These are phyloP conservation scores for Tetranychus truncatus DNA, from an alignment of 2,888 invertebrate species.

Conservation along the genomic window DNA sequence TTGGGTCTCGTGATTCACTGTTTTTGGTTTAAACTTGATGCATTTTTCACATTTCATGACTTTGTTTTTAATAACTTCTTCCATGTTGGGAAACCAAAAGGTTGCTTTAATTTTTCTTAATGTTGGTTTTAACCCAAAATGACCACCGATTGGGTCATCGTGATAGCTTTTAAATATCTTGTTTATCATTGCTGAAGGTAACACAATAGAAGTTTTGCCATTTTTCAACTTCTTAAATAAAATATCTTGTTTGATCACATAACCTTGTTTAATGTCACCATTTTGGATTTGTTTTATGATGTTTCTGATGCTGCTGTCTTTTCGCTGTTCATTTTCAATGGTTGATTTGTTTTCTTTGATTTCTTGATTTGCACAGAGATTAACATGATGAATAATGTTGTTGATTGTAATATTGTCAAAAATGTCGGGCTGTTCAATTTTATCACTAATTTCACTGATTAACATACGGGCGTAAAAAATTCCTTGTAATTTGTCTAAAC, in stretches of 20 bases:
- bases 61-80: not conserved
- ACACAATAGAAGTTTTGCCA: not conserved
- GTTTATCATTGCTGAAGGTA: not conserved
- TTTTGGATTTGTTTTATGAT: not conserved
- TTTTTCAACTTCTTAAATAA: not conserved
- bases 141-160: not conserved
- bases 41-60: not conserved
- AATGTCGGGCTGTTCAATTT: not conserved
- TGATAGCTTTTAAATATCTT: not conserved
- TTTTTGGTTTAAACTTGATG: not conserved
- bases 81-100: not conserved
- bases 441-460: not conserved
- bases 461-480: not conserved
- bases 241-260: not conserved
- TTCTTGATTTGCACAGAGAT: not conserved
- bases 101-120: not conserved
- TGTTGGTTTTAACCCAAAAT: not conserved
- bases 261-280: not conserved
- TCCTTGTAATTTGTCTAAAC: not conserved
- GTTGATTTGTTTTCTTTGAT: not conserved
- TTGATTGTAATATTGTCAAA: not conserved
- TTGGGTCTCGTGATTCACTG: not conserved
- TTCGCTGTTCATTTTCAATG: not conserved
- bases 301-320: not conserved
- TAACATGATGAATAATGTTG: not conserved